Evolutionary conservation across 2,888 invertebrate genomes (phyloP), one percentile per base, ranked within the genome.

Genomic region (Oligia fasciuncula): DNA sequence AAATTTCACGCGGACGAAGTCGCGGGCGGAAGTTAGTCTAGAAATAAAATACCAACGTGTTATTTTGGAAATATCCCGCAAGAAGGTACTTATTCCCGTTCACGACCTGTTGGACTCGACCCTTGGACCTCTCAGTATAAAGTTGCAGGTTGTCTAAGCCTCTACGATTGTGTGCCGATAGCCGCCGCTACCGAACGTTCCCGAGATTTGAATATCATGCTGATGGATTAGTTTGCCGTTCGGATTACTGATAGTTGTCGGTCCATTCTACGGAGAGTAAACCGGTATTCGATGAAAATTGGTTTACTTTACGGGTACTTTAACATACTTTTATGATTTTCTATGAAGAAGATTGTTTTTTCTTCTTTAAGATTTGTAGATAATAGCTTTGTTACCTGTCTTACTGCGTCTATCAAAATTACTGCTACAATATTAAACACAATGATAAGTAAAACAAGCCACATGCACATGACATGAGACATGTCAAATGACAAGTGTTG

Each of bases 191-290:
- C 76, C 73, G 68, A 57, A 35, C 83, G 73, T 63, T 70, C 49
- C 74, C 66, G 63, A 83, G 81, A 84, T 84, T 87, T 85, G 85
- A 87, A 88, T 88, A 88, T 84, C 81, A 79, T 73, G 83, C 81
- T 88, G 88, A 88, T 88, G 88, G 84, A 88, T 88, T 88, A 88
- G 87, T 87, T 88, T 88, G 84, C 83, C 73, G 60, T 80, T 70
- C 77, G 76, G 79, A 88, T 88, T 84, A 82, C 82, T 66, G 83
- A 74, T 80, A 80, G 79, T 83, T 77, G 79, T 73, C 67, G 79
- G 60, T 70, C 73, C 54, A 82, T 73, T 67, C 79, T 60, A 73
- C 46, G 67, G 62, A n/a, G 13, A 49, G 77, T 73, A 68, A 29
- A 67, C 75, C n/a, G 29, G 40, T 51, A 49, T 75, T 73, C 40